Evolutionary conservation across 2,888 invertebrate species (phyloP), one percentile per base, ranked within the genome.

Genomic region (Autographa pulchrina): DNA sequence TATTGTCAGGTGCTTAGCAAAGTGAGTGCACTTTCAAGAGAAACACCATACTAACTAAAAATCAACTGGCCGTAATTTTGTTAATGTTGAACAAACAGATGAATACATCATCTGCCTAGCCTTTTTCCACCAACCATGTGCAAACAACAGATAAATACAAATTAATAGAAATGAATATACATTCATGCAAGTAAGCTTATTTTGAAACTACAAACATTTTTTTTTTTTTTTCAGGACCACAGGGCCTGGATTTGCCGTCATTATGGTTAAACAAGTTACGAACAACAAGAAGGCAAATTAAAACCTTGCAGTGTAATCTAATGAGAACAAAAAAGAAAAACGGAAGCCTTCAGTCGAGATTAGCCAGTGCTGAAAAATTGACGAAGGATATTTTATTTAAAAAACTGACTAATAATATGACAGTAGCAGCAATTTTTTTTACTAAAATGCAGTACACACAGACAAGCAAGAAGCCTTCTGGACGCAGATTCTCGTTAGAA

Each of bases 371-470:
- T 52, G 20, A 2, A 16, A 65, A 65, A 54, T 32, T 70, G n/a
- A 38, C 35, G 14, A 13, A 0, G n/a, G 8, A 43, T 2, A 3
- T 8, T 31, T 59, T 32, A 3, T 65, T 70, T 4, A 8, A 63
- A 38, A 68, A 68, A 20, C 35, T 71, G 2, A 58, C 67, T 13
- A 11, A 9, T 2, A 58, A 68, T 11, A 59, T 68, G 61, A 61
- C 62, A 5, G 31, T 0, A 20, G 38, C 71, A 20, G 71, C 62
- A 48, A 71, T 59, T 1, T 18, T 52, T 18, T 54, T 68, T 9
- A 63, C 71, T 0, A 67, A 48, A 6, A 67, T 67, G 67, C 67
- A 71, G 14, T 62, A 56, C 31, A 43, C 35, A 14, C 56, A 70
- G 20, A 62, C 67, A 31, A n/a, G 0, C 0, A 71, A 67, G 38